Evolutionary conservation across 2,797 vertebrate genomes (phyloP).

Genomic region (Malurus leucopterus): DNA sequence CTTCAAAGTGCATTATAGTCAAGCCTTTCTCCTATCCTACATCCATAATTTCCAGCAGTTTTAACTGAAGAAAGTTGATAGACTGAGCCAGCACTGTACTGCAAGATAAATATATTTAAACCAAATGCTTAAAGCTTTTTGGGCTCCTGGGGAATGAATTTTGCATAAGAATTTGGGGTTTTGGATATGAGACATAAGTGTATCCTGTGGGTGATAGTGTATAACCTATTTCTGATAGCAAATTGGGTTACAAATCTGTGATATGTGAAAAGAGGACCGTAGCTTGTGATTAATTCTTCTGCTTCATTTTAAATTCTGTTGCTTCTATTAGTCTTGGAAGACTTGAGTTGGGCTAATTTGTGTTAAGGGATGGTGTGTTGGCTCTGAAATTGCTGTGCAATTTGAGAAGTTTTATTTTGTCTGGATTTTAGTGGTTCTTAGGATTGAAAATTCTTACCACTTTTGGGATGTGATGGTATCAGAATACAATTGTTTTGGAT

Average conservation of each 20-base stretch:
- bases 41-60: background rate
- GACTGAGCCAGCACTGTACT: background rate
- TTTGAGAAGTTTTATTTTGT: background rate
- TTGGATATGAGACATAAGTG: background rate
- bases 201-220: background rate
- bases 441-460: background rate
- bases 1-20: background rate
- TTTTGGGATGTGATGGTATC: background rate
- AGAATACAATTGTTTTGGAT: background rate
- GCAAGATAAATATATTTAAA: background rate
- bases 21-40: background rate
- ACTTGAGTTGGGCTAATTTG: background rate
- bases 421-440: background rate
- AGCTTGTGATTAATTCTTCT: background rate
- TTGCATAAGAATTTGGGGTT: background rate
- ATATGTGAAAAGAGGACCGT: background rate
- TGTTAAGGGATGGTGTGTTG: background rate
- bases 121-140: background rate
- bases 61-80: background rate
- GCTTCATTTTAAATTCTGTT: background rate
- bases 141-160: background rate
- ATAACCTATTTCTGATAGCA: background rate
- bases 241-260: background rate
- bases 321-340: background rate
- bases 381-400: background rate